These are phyloP conservation scores for Passer montanus DNA, from an alignment of 2,113 vertebrate genomes.

Conservation along the genomic window DNA sequence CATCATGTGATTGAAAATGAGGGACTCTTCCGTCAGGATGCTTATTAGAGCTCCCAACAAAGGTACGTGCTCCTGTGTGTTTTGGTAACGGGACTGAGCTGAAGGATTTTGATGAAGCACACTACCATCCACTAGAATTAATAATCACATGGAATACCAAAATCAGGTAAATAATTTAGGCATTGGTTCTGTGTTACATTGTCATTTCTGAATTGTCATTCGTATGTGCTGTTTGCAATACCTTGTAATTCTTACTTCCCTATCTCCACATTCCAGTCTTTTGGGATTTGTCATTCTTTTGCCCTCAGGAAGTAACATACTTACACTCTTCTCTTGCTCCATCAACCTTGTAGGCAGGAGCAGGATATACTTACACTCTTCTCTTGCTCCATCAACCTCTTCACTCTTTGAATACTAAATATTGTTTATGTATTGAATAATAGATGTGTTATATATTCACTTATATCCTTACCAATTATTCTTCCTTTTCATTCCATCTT, in stretches of 20 bases:
- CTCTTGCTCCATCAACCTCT: neutral
- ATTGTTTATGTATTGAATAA: neutral
- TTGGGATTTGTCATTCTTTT: neutral
- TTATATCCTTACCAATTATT: neutral
- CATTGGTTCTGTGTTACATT: neutral
- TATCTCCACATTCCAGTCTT: neutral
- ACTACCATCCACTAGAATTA: neutral
- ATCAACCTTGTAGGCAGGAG: too few relatives aligned
- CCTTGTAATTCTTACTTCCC: neutral
- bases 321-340: neutral
- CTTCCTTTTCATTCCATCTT: neutral
- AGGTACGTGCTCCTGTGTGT: rapidly evolving
- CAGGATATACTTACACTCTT: too few relatives aligned
- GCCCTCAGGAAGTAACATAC: neutral
- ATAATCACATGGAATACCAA: neutral
- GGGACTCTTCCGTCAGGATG: neutral
- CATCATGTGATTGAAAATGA: neutral
- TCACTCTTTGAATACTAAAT: neutral
- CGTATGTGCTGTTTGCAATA: neutral
- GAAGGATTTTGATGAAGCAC: neutral
- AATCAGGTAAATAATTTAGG: neutral
- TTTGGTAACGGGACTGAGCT: neutral
- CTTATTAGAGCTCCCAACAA: neutral
- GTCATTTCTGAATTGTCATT: neutral
- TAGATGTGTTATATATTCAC: neutral